Conservation (phyloP, 2,113 vertebrate genomes). For the Phocoena sinus region DNA sequence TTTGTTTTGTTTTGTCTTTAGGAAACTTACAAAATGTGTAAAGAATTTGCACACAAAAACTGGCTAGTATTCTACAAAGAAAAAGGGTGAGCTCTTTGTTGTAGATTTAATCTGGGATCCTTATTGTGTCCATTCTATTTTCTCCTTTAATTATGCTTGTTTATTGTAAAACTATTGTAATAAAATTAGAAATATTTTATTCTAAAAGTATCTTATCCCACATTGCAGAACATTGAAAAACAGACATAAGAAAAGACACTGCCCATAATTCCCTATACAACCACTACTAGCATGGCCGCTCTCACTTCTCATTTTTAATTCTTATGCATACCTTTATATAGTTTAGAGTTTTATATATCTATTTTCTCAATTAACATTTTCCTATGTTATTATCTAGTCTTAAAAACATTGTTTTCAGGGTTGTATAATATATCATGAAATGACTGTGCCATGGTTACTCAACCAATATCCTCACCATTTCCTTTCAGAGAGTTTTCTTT, state of each 20-base stretch:
- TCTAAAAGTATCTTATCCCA: neutral
- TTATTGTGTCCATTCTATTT: conserved; percentile 10
- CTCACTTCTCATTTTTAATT: neutral
- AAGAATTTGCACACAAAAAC: conserved; percentile 96
- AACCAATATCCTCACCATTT: neutral
- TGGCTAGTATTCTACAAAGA: conserved; percentile 97
- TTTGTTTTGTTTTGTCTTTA: conserved; percentile 70
- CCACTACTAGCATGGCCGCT: too few species aligned
- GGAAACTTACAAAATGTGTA: conserved; percentile 90
- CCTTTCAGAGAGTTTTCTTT: conserved; percentile 48
- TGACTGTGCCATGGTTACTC: neutral
- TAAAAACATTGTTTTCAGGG: neutral
- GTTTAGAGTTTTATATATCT: neutral
- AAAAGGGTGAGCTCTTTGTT: conserved; percentile 83
- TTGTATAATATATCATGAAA: neutral
- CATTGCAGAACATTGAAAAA: neutral
- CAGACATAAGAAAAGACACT: neutral
- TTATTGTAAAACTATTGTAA: conserved; percentile 3
- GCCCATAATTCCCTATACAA: neutral
- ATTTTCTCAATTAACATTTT: neutral
- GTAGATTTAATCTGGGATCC: neutral
- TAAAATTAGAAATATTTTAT: neutral
- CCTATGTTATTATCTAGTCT: neutral
- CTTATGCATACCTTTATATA: neutral
- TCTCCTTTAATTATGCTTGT: conserved; percentile 4